Evolutionary conservation across 2,888 invertebrate genomes (phyloP), one percentile per base, ranked within the genome.

Genomic region (Gymnocheta viridis): DNA sequence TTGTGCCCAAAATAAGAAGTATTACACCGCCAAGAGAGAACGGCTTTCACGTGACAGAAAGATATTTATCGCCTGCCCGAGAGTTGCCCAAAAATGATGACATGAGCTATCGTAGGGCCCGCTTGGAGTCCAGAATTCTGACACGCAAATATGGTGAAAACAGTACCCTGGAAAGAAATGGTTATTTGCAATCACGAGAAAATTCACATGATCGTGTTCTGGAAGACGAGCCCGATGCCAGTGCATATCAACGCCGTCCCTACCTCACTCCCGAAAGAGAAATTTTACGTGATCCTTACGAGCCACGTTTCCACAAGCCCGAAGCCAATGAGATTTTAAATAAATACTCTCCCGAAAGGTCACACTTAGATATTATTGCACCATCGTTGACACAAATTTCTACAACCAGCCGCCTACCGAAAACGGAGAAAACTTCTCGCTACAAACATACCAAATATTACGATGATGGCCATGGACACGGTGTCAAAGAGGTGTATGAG

Each of bases 61-160:
- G 95, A 85, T 93, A 94, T 22, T 94, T 93, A 88, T 92, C 93
- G 80, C 93, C 94, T 78, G 91, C 92, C 58, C 86, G 84, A 1
- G 93, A 90, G 85, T 7, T 74, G 0, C 44, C 35, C 3, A 86
- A 86, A 14, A 86, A 88, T 27, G 90, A 90, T 62, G 92, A 92
- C 88, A 89, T 96, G 78, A 95, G 96, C 88, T 95, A 95, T 35
- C 93, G 96, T 67, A 93, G 96, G 17, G 95, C 96, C 83, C 93
- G 96, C 47, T 92, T 96, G 17, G 96, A 96, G 90, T 96, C 96
- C 0, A 93, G 96, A 82, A 94, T 96, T 62, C 94, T 95, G 79
- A 95, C 95, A 35, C 93, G 95, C 60, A 89, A 91, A 3, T 90
- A 90, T 92, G 86, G 91, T 91, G 89, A 91, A 17, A 85, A 83